Evolutionary conservation across 2,888 invertebrate genomes (phyloP).

Genomic region (Gari tellinella): DNA sequence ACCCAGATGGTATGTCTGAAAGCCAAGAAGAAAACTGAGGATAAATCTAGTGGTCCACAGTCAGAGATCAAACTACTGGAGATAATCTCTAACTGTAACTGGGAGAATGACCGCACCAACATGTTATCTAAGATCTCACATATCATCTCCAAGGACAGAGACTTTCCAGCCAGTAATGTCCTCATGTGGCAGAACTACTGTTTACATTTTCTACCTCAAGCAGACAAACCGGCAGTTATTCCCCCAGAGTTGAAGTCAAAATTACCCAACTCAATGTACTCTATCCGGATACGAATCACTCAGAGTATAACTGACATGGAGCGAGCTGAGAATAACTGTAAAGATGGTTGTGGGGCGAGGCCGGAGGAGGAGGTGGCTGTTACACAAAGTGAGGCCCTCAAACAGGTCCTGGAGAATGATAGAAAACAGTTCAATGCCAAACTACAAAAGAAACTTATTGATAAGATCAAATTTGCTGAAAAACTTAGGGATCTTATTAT

Average conservation of each 20-base stretch:
- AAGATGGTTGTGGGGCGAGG: slow-evolving; percentile 12
- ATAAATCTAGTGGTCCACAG: slow-evolving; percentile 24
- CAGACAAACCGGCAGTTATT: slow-evolving; percentile 72
- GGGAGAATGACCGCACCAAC: slow-evolving; percentile 72
- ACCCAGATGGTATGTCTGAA: slow-evolving; percentile 78
- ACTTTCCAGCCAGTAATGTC: slow-evolving; percentile 59
- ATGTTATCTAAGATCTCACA: slow-evolving; percentile 76
- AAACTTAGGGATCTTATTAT: slow-evolving; percentile 49
- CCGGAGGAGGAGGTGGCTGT: slow-evolving; percentile 11
- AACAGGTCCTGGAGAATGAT: slow-evolving; percentile 20
- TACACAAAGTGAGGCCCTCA: background rate
- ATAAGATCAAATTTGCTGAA: slow-evolving; percentile 63
- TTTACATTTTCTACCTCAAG: slow-evolving; percentile 75
- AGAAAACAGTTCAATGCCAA: slow-evolving; percentile 34
- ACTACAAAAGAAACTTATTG: slow-evolving; percentile 52
- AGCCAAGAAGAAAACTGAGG: slow-evolving; percentile 66
- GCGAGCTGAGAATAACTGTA: slow-evolving; percentile 34
- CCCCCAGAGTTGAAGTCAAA: slow-evolving; percentile 72
- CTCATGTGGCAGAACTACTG: slow-evolving; percentile 66
- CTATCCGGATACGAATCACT: slow-evolving; percentile 72
- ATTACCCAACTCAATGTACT: slow-evolving; percentile 73
- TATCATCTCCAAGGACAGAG: slow-evolving; percentile 58
- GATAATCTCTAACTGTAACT: slow-evolving; percentile 79
- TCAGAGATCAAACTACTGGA: slow-evolving; percentile 77
- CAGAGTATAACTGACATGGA: slow-evolving; percentile 45